phyloP scores from a whole-genome alignment of 2,113 vertebrate species.

The Platichthys flesus region DNA sequence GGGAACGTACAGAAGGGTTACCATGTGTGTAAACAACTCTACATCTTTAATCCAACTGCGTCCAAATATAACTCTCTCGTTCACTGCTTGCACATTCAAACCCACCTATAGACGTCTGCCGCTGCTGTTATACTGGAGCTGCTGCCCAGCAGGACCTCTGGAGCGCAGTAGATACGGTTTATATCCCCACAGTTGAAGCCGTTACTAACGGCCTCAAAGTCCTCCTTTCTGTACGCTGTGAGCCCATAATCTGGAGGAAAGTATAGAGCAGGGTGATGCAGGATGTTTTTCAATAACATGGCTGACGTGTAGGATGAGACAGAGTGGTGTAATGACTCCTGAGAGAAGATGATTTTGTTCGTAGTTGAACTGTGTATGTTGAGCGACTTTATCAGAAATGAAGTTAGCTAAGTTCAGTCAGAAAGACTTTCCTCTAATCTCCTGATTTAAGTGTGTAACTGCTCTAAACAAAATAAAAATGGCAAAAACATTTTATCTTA shows the following conservation, averaged over 20 bases:
- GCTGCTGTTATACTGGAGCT: constrained; percentile 62
- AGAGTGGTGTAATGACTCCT: neutral
- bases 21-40: neutral
- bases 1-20: constrained; percentile 1
- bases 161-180: constrained; percentile 74
- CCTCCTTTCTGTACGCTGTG: constrained; percentile 77
- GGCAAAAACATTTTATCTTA: too few species aligned
- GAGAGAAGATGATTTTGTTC: neutral
- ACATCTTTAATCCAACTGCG: constrained; percentile 5
- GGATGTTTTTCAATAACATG: constrained; percentile 10
- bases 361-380: neutral
- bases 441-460: too few species aligned
- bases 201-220: constrained; percentile 68
- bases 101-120: constrained; percentile 81
- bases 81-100: neutral
- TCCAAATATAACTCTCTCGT: neutral
- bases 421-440: too few species aligned
- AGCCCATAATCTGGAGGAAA: constrained; percentile 77
- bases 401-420: neutral
- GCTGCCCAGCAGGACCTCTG: constrained; percentile 77
- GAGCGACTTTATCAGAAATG: too few species aligned
- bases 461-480: too few species aligned
- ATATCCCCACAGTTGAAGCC: constrained; percentile 67
- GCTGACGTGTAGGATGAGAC: constrained; percentile 5
- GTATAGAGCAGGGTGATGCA: neutral